These are phyloP conservation scores for Typhlichthys subterraneus DNA, from an alignment of 2,797 vertebrate genomes.

Conservation along the genomic window DNA sequence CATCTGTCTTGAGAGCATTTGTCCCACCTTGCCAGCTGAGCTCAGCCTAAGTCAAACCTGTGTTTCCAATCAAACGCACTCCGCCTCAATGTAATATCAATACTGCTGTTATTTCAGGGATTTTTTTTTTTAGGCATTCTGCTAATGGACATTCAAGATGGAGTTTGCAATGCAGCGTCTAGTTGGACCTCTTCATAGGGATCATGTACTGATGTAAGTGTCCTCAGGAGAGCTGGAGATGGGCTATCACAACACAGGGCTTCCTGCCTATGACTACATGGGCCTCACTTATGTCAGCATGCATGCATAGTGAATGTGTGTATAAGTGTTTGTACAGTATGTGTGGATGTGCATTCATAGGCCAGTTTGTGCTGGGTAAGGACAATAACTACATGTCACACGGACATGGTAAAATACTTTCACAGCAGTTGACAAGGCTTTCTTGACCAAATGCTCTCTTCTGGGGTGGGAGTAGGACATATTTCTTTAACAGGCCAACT, in stretches of 20 bases:
- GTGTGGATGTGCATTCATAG: not conserved
- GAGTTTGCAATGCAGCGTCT: slow-evolving; percentile 1
- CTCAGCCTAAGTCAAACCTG: slow-evolving; percentile 31
- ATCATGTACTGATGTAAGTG: slow-evolving; percentile 15
- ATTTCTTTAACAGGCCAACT: slow-evolving; percentile 18
- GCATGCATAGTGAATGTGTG: no score
- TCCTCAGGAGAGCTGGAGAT: slow-evolving; percentile 27
- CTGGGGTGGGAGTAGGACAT: slow-evolving; percentile 17
- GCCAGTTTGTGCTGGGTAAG: slow-evolving; percentile 17
- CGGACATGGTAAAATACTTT: slow-evolving; percentile 39
- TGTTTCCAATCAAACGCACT: slow-evolving; percentile 36
- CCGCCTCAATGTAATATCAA: slow-evolving; percentile 14
- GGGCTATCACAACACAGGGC: slow-evolving; percentile 35
- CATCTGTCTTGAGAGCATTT: slow-evolving; percentile 52
- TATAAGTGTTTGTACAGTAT: not conserved
- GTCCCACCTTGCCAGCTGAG: slow-evolving; percentile 46
- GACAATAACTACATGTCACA: slow-evolving; percentile 29
- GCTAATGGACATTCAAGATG: slow-evolving; percentile 43
- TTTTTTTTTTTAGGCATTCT: slow-evolving; percentile 29
- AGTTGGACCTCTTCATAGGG: not conserved
- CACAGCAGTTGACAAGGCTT: slow-evolving; percentile 27
- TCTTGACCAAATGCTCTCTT: slow-evolving; percentile 32
- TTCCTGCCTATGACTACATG: slow-evolving; percentile 35
- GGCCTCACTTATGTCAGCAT: slow-evolving; percentile 14
- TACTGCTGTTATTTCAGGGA: no score